Percentiles rank a stretch among this genome's conserved stretches.
Evolutionary conservation across 1,140 invertebrate genomes (phyloP).

Genomic region (Calosoma granatense): DNA sequence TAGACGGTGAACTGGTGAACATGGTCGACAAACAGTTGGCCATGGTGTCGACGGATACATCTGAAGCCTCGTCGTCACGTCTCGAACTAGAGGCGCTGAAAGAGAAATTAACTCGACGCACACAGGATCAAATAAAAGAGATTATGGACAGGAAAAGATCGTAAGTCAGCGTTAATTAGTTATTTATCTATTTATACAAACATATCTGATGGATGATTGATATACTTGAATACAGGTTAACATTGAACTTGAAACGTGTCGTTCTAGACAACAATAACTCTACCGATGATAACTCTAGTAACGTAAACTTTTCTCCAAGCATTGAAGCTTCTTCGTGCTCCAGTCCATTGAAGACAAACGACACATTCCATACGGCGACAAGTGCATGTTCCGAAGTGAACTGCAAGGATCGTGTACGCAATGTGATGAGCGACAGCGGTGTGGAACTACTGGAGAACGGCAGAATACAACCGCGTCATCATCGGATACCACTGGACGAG

Average conservation of each 20-base stretch:
- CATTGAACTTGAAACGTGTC: conserved; percentile 31
- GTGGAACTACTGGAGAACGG: conserved; percentile 32
- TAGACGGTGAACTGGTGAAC: conserved; percentile 50
- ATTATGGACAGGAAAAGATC: conserved; percentile 37
- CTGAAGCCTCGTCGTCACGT: background rate
- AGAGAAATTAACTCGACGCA: conserved; percentile 35
- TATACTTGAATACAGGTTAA: conserved; percentile 26
- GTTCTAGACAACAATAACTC: background rate
- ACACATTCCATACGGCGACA: conserved; percentile 65
- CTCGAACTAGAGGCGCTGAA: conserved; percentile 35
- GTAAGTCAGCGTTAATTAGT: conserved; percentile 19
- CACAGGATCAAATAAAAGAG: conserved; percentile 37
- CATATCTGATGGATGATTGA: conserved; percentile 5
- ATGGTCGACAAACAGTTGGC: conserved; percentile 37
- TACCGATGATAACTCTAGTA: background rate
- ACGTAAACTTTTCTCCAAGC: background rate
- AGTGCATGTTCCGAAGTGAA: conserved; percentile 35
- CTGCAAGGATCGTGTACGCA: conserved; percentile 18
- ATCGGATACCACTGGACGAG: conserved; percentile 23
- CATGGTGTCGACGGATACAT: conserved; percentile 27
- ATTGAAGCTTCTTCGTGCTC: conserved; percentile 17
- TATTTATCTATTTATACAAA: conserved; percentile 8
- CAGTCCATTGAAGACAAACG: conserved; percentile 44
- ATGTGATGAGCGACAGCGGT: conserved; percentile 40
- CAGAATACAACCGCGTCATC: conserved; percentile 6